Conservation (phyloP, 2,888 invertebrate genomes). For the Nemoura dubitans region DNA sequence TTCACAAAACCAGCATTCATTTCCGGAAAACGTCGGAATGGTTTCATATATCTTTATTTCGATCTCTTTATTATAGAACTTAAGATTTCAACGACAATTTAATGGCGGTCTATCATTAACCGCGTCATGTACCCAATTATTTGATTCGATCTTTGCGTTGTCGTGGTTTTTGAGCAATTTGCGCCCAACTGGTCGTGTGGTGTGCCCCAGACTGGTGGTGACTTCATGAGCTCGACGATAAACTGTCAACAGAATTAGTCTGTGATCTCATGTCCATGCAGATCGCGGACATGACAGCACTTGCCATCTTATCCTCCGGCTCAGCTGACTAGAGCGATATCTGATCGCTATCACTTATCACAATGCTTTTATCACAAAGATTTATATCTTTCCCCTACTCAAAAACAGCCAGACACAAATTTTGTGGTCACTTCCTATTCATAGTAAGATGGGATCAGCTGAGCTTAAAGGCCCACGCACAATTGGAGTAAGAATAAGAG, state of each 20-base stretch:
- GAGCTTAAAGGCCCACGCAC: no score
- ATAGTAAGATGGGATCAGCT: not conserved
- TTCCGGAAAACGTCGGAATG: no score
- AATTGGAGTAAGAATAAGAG: no score
- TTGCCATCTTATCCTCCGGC: no score
- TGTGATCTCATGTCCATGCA: conserved; percentile 3
- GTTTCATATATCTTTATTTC: no score
- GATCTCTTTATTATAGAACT: no score
- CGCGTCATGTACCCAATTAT: not conserved
- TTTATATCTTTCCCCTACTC: not conserved
- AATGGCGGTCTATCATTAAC: no score
- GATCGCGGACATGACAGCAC: no score
- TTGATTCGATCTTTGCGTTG: not conserved
- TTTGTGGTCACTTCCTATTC: not conserved
- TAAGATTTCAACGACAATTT: no score
- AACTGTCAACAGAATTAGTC: conserved; percentile 9
- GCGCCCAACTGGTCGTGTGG: not conserved
- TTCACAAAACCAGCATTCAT: no score
- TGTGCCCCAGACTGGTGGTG: not conserved
- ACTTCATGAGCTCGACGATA: conserved; percentile 10
- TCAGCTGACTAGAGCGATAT: not conserved
- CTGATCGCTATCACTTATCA: not conserved
- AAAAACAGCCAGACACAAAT: not conserved
- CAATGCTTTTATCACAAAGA: not conserved
- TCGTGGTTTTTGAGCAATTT: not conserved